Percentiles rank a stretch among this genome's conserved stretches.
phyloP scores from a whole-genome alignment of 2,888 invertebrate species.

The Helicoverpa assulta region DNA sequence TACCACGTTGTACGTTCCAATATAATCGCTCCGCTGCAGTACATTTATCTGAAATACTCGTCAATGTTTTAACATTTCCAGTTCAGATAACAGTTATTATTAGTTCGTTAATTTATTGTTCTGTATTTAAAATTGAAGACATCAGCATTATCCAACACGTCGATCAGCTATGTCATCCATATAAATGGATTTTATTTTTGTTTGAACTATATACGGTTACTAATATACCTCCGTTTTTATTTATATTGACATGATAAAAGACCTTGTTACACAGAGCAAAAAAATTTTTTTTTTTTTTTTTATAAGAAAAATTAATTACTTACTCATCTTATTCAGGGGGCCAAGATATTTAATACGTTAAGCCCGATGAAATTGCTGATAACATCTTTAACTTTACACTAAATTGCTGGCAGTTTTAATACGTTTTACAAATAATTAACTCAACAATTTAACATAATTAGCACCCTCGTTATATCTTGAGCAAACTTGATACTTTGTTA shows the following conservation, averaged over 20 bases:
- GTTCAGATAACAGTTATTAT: not conserved
- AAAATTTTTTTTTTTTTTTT: no score
- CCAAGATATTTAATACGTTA: no score
- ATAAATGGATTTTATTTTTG: not conserved
- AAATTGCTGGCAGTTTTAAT: not conserved
- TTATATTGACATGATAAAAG: no score
- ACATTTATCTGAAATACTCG: conserved; percentile 26
- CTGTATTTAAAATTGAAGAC: not conserved
- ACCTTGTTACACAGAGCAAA: no score
- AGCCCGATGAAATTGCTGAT: not conserved
- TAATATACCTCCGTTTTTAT: not conserved
- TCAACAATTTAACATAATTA: not conserved
- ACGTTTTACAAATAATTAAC: not conserved
- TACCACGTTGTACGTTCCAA: conserved; percentile 16
- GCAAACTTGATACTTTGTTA: not conserved
- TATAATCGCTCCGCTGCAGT: conserved; percentile 23
- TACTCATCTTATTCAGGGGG: not conserved
- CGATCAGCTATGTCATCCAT: not conserved
- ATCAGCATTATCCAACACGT: not conserved
- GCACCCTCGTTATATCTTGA: not conserved
- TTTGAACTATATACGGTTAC: no score
- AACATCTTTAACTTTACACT: not conserved
- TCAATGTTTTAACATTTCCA: conserved; percentile 20
- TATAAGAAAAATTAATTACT: no score
- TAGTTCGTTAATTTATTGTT: conserved; percentile 4